Evolutionary conservation across 2,888 invertebrate genomes (phyloP), one percentile per base, ranked within the genome.

Genomic region (Ptychoptera contaminata): DNA sequence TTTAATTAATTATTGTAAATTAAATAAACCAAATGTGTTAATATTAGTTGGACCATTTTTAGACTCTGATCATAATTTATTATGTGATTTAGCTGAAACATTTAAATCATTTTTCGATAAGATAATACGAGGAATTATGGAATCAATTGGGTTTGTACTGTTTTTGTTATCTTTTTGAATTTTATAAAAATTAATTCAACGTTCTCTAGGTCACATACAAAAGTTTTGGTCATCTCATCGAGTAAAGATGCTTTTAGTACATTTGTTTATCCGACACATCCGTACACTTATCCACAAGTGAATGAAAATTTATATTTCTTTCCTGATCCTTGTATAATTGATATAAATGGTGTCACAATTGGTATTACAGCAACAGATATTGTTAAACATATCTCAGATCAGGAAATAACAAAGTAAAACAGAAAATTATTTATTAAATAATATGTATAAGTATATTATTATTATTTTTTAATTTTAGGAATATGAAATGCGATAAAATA

Each of bases 21-120:
- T 74, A 11, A 70, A 79, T 50, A 71, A 73, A 52, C 93, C 93
- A 0, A 80, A 93, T 60, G 67, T 91, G 15, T 72, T 85, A 35
- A 73, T 94, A 49, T 67, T 94, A 54, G 73, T 82, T 10, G 93
- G 94, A 0, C 92, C 93, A 1, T 86, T 92, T 59, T 60, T 92
- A 43, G 88, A 91, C 56, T 68, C 70, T 9, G 73, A 74, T 16
- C 81, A 84, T 60, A 63, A 71, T 11, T 67, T 73, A 46, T 68
- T 83, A n/a, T 66, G 60, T 36, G 73, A 76, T 46, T 67, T 83
- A 53, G 73, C 73, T 1, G 77, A 79, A 53, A 75, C 81, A 0
- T 87, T 75, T 60, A 80, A 82, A 44, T 71, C 77, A 2, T 73
- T 82, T 54, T 91, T 91, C 59, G 76, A 82, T 46, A 76, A 74